These are phyloP conservation scores for Cotesia congregata DNA, from an alignment of 2,888 invertebrate species.

Conservation along the genomic window DNA sequence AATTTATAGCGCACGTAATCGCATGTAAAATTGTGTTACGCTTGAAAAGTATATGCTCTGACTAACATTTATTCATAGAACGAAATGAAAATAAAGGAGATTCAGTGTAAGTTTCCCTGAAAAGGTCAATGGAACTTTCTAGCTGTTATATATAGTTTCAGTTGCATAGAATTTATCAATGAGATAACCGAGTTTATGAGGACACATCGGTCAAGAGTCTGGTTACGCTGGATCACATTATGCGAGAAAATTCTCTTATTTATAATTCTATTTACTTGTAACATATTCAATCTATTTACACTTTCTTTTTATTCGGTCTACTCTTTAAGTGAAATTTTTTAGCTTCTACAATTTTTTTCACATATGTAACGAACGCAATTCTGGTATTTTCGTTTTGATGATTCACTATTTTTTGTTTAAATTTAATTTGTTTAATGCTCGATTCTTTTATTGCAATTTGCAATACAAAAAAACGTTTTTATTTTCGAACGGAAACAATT, in stretches of 20 bases:
- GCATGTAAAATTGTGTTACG: not conserved
- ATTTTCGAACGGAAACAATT: not conserved
- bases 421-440: too few species aligned
- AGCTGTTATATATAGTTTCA: not conserved
- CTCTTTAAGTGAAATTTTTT: not conserved
- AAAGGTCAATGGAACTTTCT: not conserved
- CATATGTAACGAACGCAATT: too few species aligned
- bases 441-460: too few species aligned
- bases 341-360: too few species aligned
- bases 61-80: not conserved
- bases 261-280: not conserved
- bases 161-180: slow-evolving; percentile 18
- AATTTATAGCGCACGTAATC: not conserved
- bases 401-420: too few species aligned
- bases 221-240: slow-evolving; percentile 29
- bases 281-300: not conserved
- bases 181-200: slow-evolving; percentile 5
- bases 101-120: not conserved
- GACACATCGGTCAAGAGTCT: slow-evolving; percentile 27
- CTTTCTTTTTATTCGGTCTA: not conserved
- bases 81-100: not conserved
- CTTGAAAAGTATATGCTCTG: not conserved
- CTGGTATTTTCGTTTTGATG: too few species aligned
- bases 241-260: not conserved
- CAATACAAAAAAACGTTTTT: too few species aligned